Evolutionary conservation across 2,113 vertebrate genomes (phyloP).

Genomic region (Saimiri boliviensis): DNA sequence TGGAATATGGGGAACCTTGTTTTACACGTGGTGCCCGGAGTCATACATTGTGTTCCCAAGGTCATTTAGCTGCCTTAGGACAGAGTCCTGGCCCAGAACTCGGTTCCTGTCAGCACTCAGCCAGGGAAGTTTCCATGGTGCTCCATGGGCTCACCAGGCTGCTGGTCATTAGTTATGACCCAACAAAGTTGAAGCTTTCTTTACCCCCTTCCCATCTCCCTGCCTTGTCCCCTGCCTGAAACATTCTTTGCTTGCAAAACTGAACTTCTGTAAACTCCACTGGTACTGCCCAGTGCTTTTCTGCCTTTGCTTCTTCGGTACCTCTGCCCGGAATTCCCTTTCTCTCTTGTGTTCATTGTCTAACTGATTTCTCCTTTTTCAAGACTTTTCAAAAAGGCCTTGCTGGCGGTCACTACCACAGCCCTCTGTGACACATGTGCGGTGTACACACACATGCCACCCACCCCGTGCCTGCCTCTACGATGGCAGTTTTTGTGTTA

Average conservation of each 20-base stretch:
- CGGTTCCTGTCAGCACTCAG: not conserved
- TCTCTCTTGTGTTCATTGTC: not conserved
- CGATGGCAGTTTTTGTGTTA: too few relatives aligned
- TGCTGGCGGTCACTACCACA: not conserved
- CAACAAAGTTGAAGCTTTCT: not conserved
- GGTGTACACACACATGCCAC: fast-evolving
- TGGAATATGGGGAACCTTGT: not conserved
- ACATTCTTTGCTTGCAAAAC: not conserved
- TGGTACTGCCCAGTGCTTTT: fast-evolving
- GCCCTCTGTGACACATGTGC: fast-evolving
- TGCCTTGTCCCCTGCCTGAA: not conserved
- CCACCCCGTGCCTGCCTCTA: fast-evolving
- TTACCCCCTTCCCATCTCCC: not conserved
- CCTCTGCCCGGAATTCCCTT: not conserved
- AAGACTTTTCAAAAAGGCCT: not conserved
- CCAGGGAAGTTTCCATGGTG: not conserved
- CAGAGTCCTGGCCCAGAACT: not conserved
- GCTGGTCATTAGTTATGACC: not conserved
- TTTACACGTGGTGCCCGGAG: not conserved
- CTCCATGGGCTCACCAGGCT: not conserved
- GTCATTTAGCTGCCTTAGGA: not conserved
- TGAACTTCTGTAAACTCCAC: not conserved
- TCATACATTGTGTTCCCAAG: not conserved
- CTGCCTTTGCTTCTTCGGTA: not conserved
- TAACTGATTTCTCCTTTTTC: not conserved